phyloP scores from a whole-genome alignment of 2,888 invertebrate species.

The Euclidia mi region DNA sequence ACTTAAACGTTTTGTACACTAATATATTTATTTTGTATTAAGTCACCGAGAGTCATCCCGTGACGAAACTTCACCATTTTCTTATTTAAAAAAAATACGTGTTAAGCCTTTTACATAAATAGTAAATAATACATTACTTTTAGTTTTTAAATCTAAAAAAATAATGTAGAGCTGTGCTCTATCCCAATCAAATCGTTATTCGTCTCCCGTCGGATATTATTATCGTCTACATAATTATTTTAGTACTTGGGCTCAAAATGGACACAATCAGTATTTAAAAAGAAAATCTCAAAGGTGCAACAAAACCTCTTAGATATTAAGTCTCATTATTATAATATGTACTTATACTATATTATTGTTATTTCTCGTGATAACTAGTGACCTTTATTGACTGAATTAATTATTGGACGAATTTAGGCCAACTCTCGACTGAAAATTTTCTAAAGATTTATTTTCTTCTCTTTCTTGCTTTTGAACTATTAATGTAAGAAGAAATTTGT shows the following conservation, averaged over 20 bases:
- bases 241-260: slow-evolving; percentile 16
- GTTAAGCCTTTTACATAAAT: no score
- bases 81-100: no score
- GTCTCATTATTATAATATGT: neutral
- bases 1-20: no score
- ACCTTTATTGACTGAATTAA: slow-evolving; percentile 52
- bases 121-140: no score
- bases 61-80: no score
- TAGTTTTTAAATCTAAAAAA: no score
- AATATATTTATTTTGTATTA: no score
- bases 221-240: no score
- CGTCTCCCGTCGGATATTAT: no score
- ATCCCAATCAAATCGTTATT: no score
- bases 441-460: neutral
- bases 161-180: no score
- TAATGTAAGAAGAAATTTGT: slow-evolving; percentile 11
- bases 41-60: no score
- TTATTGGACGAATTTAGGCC: slow-evolving; percentile 48
- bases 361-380: slow-evolving; percentile 49
- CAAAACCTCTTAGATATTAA: slow-evolving; percentile 43
- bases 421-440: slow-evolving; percentile 40
- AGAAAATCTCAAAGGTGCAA: slow-evolving; percentile 12
- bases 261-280: slow-evolving; percentile 11
- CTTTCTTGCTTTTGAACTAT: neutral
- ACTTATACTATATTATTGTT: neutral